These are phyloP conservation scores for Cataglyphis livida DNA, from an alignment of 2,888 invertebrate genomes.

Conservation along the genomic window DNA sequence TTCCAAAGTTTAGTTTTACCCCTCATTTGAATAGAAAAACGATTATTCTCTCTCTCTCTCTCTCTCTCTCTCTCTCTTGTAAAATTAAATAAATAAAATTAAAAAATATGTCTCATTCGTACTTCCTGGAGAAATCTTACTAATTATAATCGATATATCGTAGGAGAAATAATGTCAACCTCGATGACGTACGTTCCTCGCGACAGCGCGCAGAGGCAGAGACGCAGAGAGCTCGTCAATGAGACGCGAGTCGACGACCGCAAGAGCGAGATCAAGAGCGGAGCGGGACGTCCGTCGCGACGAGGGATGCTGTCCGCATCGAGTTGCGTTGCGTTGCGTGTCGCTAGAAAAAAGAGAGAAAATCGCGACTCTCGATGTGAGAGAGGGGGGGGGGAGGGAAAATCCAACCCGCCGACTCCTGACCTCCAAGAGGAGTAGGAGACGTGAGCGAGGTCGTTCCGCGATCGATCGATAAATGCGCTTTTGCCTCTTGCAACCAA, in stretches of 20 bases:
- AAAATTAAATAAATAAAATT: neutral
- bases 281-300: slow-evolving; percentile 29
- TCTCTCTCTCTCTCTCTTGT: neutral
- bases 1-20: neutral
- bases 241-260: slow-evolving; percentile 66
- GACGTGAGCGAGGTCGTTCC: slow-evolving; percentile 77
- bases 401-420: slow-evolving; percentile 69
- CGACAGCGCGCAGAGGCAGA: slow-evolving; percentile 11
- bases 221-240: slow-evolving; percentile 45
- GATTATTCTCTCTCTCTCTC: neutral
- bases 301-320: slow-evolving; percentile 36
- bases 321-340: neutral
- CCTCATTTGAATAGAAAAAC: neutral
- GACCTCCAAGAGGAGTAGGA: slow-evolving; percentile 74
- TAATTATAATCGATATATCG: neutral
- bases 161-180: slow-evolving; percentile 6
- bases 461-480: slow-evolving; percentile 74
- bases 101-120: neutral
- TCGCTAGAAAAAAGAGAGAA: slow-evolving; percentile 39
- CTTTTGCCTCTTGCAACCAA: slow-evolving; percentile 64
- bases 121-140: neutral
- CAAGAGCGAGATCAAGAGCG: slow-evolving; percentile 18
- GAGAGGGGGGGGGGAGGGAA: slow-evolving; percentile 44
- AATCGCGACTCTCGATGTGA: slow-evolving; percentile 1
- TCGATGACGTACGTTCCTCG: slow-evolving; percentile 35